phyloP scores from a whole-genome alignment of 2,888 invertebrate genomes.

The Petrolisthes cinctipes region DNA sequence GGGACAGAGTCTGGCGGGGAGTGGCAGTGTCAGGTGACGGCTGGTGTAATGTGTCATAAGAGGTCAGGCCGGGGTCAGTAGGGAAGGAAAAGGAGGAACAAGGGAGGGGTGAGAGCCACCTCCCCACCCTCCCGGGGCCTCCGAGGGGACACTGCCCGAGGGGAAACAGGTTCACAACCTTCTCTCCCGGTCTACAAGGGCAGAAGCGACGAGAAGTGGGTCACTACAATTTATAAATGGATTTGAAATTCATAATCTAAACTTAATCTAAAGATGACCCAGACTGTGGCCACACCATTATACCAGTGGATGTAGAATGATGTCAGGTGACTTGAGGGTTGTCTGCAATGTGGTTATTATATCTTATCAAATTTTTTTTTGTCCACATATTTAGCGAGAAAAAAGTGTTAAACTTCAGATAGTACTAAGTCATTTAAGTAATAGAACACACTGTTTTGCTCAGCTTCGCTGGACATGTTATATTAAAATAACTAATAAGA shows the following conservation, averaged over 20 bases:
- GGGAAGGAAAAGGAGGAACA: not conserved
- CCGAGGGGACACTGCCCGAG: constrained; percentile 54
- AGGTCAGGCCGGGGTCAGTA: constrained; percentile 41
- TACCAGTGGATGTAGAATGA: too few species aligned
- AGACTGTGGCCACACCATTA: too few species aligned
- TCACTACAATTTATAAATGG: too few species aligned
- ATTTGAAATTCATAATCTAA: too few species aligned
- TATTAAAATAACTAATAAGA: not conserved
- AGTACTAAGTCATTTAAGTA: not conserved
- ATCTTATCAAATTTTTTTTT: too few species aligned
- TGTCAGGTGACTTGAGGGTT: too few species aligned
- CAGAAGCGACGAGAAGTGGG: not conserved
- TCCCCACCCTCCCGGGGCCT: not conserved
- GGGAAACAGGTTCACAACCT: constrained; percentile 57
- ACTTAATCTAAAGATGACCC: too few species aligned
- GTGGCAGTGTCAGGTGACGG: constrained; percentile 41
- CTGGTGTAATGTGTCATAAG: constrained; percentile 55
- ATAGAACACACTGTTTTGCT: not conserved
- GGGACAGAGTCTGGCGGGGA: constrained; percentile 4
- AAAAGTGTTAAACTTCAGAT: not conserved
- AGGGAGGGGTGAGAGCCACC: not conserved
- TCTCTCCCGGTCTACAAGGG: constrained; percentile 13
- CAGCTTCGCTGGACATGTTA: not conserved
- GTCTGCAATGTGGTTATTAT: too few species aligned
- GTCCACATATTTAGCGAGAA: not conserved